Evolutionary conservation across 2,797 vertebrate species (phyloP), one percentile per base, ranked within the genome.

Genomic region (Manis crassicaudata): DNA sequence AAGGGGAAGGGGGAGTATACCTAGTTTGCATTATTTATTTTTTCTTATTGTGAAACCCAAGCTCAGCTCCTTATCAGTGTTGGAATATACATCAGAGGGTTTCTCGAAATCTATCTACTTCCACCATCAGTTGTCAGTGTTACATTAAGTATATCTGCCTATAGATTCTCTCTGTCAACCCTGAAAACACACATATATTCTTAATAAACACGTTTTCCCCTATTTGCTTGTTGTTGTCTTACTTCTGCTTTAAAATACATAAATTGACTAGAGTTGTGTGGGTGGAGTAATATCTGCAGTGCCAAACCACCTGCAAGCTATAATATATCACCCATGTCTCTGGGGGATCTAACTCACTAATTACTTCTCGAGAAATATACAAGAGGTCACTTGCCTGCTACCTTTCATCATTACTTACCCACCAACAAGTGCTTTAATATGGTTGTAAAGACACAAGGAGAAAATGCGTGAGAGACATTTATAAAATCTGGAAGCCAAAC

Each of bases 291-390:
- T 97, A 97, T 95, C 96, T 94, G 56, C 93, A 50, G 86, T 97
- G 97, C 96, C 96, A 97, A 98, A 97, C 80, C 76, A 98, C 95
- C 96, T 97, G 92, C 96, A 96, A 97, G 92, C 96, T 97, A 95
- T 97, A 98, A 98, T 98, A 93, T 95, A 98, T 98, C 97, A 98
- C 96, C 94, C 68, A 2, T 90, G 97, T 97, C 97, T 97, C 97
- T 68, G n/a, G 70, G 92, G 97, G 77, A 97, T 96, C 75, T 77
- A 97, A 91, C 94, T 94, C 93, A 97, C 96, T 98, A 98, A 98
- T 98, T 98, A 97, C 95, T 98, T 98, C 97, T 97, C 94, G 94
- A 98, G 97, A 98, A 98, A 98, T 90, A 97, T 2, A 94, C 92
- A 97, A 87, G 85, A 97, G 97, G 95, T 97, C 98, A 97, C 87